Base-by-base conservation (phyloP, 2,888 invertebrate genomes). In the Syritta pipiens region DNA sequence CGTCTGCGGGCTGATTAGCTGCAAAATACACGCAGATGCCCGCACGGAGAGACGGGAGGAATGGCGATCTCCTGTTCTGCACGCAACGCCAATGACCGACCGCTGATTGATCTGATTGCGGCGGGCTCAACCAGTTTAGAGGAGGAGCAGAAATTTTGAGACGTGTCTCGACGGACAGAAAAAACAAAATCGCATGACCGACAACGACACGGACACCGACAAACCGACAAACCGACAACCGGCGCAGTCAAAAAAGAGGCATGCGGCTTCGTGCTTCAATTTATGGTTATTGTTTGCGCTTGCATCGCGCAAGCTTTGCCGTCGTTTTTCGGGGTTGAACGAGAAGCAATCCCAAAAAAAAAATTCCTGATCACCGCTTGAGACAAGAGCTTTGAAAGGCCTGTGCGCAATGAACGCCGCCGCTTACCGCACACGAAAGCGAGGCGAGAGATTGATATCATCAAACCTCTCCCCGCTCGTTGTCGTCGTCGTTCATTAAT, bases 281-380 rank as follows among this genome's bases (percentile, higher is more conserved):
- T 79, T 79, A 79, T 79, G 79, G 67, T 72, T 72, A 79, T 72
- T 79, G 71, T 72, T 79, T 32, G 74, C 40, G 42, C 42, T 72
- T 49, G 30, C 14, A 17, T 17, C 37, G 32, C 32, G 9, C 20
- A 26, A 26, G 19, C 30, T 44, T 57, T 14, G 42, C 20, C 22
- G 40, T 17, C 53, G n/a, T 49, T 55, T 44, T 44, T 12, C 5
- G 6, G 3, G 17, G 28, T 53, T 44, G 37, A 37, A 19, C 51
- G 48, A 49, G 26, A 10, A 46, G 22, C 26, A 59, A 40, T 32
- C 42, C 49, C 20, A n/a, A 68, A 55, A 59, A 22, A n/a, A n/a
- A n/a, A n/a, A n/a, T n/a, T n/a, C 20, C 53, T 59, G 79, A 79
- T 79, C 49, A 57, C 17, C 24, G 26, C 14, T 49, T 22, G 32